Conservation (phyloP, 2,113 vertebrate genomes). For the Antechinus flavipes region DNA sequence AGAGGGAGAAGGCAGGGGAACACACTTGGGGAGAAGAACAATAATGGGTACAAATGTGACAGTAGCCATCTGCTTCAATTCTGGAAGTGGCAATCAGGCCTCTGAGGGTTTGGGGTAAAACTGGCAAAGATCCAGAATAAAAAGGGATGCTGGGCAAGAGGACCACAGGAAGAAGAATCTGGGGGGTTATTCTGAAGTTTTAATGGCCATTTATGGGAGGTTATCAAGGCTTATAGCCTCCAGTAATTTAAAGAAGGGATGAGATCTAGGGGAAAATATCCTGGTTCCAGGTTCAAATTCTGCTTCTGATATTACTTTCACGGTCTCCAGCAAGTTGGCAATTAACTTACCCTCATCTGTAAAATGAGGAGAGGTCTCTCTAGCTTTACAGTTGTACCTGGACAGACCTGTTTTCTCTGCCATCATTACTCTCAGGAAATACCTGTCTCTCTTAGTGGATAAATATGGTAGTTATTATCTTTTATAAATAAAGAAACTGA, state of each 20-base stretch:
- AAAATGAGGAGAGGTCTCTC: not conserved
- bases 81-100: not conserved
- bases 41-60: not conserved
- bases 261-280: not conserved
- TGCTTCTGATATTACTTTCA: not conserved
- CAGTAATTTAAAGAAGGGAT: not conserved
- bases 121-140: not conserved
- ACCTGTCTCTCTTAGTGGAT: not conserved
- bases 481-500: not conserved
- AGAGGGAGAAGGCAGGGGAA: not conserved
- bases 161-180: not conserved
- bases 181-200: not conserved
- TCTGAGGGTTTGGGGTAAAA: not conserved
- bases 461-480: not conserved
- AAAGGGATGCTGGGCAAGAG: not conserved
- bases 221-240: not conserved
- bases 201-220: not conserved
- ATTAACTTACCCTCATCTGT: not conserved
- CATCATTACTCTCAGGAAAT: not conserved
- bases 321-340: not conserved
- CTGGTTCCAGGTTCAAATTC: not conserved
- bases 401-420: not conserved
- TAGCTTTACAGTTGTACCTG: not conserved
- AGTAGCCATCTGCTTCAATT: not conserved
- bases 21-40: not conserved